These are phyloP conservation scores for Tetragnatha montana DNA, from an alignment of 2,888 invertebrate genomes.

Conservation along the genomic window DNA sequence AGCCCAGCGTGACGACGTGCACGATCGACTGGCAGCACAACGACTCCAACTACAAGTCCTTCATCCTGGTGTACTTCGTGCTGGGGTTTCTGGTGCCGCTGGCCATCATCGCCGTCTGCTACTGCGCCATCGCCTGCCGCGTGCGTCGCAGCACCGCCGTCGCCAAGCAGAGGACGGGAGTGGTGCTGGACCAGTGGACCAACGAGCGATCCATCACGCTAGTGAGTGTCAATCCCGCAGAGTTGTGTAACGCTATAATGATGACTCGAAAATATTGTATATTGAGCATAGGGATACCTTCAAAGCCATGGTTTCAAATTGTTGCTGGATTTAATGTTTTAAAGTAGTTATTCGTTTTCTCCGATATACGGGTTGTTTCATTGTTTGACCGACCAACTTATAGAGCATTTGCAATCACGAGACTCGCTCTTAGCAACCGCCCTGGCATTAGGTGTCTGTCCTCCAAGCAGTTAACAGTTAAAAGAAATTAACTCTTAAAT, in stretches of 20 bases:
- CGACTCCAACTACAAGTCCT: slow-evolving; percentile 73
- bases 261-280: no score
- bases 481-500: no score
- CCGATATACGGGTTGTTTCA: no score
- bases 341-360: no score
- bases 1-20: slow-evolving; percentile 74
- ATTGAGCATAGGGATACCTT: no score
- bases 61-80: slow-evolving; percentile 73
- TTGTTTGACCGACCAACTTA: no score
- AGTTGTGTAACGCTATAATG: neutral
- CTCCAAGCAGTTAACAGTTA: no score
- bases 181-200: slow-evolving; percentile 71
- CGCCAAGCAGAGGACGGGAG: slow-evolving; percentile 40
- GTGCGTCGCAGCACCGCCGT: slow-evolving; percentile 73
- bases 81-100: slow-evolving; percentile 73
- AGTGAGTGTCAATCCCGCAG: slow-evolving; percentile 65
- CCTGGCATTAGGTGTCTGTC: no score
- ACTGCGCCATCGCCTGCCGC: slow-evolving; percentile 52
- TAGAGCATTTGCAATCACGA: no score
- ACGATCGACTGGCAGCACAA: slow-evolving; percentile 74
- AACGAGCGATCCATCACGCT: slow-evolving; percentile 71
- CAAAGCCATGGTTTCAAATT: no score
- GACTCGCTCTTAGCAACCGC: no score
- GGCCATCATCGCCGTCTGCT: slow-evolving; percentile 65
- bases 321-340: no score